Conservation (phyloP, 2,888 invertebrate genomes). For the Campoplex nolae region DNA sequence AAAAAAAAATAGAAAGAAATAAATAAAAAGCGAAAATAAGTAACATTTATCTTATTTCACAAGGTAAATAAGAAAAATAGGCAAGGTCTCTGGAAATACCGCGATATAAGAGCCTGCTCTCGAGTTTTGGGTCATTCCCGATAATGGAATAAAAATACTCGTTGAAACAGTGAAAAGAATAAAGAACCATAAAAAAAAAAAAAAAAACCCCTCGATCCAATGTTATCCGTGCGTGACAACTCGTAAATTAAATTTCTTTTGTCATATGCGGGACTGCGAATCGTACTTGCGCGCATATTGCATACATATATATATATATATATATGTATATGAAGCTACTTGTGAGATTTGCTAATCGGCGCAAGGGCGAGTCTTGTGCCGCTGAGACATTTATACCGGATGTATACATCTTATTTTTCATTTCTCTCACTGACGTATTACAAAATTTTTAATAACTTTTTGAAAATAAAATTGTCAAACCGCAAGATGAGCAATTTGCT, state of each 20-base stretch:
- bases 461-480: too few relatives aligned
- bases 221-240: conserved; percentile 31
- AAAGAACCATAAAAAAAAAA: conserved; percentile 12
- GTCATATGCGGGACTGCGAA: not conserved
- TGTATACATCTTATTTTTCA: not conserved
- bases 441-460: too few relatives aligned
- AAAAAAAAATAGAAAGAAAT: not conserved
- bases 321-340: too few relatives aligned
- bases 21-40: not conserved
- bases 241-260: conserved; percentile 57
- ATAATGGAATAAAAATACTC: conserved; percentile 21
- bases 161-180: not conserved
- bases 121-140: conserved; percentile 29
- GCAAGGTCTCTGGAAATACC: conserved; percentile 36
- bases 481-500: too few relatives aligned
- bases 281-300: not conserved
- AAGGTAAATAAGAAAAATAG: conserved; percentile 24
- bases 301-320: too few relatives aligned
- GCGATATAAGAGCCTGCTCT: conserved; percentile 27
- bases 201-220: conserved; percentile 14
- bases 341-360: not conserved
- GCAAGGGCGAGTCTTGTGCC: conserved; percentile 19
- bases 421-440: too few relatives aligned
- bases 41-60: not conserved
- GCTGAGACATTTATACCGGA: not conserved